Conservation (phyloP, 2,888 invertebrate genomes). For the Eutolmus rufibarbis region DNA sequence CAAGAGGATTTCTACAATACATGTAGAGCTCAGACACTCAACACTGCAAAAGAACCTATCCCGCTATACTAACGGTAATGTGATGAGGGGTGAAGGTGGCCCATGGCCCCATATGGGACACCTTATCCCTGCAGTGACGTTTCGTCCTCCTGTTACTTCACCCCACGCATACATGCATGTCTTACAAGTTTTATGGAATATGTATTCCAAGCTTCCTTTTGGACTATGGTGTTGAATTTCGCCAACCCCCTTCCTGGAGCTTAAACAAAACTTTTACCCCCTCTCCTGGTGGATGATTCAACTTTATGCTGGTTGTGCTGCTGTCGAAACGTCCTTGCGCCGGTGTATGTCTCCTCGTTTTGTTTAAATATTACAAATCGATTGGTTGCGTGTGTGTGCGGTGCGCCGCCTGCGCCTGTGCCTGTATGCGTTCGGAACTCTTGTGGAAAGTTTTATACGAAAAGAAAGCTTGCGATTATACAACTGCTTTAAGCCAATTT, state of each 20-base stretch:
- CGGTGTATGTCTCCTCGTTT: not conserved
- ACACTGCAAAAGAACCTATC: not conserved
- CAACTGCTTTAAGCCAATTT: conserved; percentile 37
- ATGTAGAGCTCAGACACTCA: not conserved
- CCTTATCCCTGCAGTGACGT: conserved; percentile 29
- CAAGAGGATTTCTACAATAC: not conserved
- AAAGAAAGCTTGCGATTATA: conserved; percentile 38
- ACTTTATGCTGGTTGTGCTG: conserved; percentile 13
- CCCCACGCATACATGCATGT: not conserved
- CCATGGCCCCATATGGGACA: not conserved
- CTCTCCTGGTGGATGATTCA: conserved; percentile 1
- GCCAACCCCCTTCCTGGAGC: not conserved
- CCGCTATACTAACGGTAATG: not conserved
- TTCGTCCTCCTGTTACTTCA: conserved; percentile 11
- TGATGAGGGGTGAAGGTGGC: not conserved
- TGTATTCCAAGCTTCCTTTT: not conserved
- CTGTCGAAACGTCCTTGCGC: not conserved
- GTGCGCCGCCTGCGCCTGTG: not conserved
- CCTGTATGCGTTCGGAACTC: not conserved
- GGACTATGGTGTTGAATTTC: not conserved
- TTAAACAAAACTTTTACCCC: conserved; percentile 16
- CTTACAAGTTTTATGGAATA: not conserved
- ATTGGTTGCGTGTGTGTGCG: not conserved
- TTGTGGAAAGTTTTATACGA: conserved; percentile 21
- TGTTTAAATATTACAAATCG: not conserved